Evolutionary conservation across 2,888 invertebrate species (phyloP).

Genomic region (Lingula anatina): DNA sequence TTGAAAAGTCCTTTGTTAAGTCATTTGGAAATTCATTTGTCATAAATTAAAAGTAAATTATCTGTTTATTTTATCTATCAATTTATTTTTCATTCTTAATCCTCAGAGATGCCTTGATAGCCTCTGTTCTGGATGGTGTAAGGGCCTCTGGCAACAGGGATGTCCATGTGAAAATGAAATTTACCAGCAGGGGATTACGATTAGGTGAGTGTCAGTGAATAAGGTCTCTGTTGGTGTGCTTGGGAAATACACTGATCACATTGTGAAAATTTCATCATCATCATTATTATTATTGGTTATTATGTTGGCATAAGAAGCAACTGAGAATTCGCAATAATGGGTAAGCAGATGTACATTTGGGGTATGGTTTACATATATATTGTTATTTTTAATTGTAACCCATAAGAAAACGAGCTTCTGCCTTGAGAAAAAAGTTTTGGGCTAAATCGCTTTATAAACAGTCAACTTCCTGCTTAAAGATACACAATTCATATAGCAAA

Average conservation of each 20-base stretch:
- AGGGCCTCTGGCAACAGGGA: slow-evolving; percentile 95
- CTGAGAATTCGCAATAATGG: background rate
- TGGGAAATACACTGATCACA: background rate
- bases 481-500: no score
- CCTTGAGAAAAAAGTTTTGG: no score
- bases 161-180: slow-evolving; percentile 84
- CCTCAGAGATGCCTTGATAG: slow-evolving; percentile 82
- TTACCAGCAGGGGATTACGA: slow-evolving; percentile 79
- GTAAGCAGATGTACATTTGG: background rate
- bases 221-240: background rate
- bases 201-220: slow-evolving; percentile 53
- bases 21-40: no score
- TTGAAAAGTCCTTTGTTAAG: background rate
- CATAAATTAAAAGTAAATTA: background rate
- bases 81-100: background rate
- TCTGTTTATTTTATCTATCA: background rate
- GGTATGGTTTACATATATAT: background rate
- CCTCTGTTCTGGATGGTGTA: slow-evolving; percentile 92
- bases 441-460: no score
- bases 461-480: no score
- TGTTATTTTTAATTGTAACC: background rate
- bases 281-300: no score
- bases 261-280: no score
- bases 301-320: background rate
- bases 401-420: no score